Conservation (phyloP, 2,797 vertebrate species). For the Phataginus tricuspis region DNA sequence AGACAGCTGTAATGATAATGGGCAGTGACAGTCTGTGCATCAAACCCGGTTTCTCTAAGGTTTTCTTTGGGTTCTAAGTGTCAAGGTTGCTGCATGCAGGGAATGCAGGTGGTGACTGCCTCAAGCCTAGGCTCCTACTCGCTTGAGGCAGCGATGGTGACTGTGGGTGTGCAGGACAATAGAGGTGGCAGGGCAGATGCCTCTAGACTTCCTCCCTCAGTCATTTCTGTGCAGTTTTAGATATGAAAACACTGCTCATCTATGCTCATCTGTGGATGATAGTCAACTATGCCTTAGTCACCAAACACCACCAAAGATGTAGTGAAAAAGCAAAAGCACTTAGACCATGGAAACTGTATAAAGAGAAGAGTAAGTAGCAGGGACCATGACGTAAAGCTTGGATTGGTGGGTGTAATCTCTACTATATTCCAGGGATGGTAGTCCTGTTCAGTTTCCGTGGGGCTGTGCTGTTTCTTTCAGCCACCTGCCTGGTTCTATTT, state of each 20-base stretch:
- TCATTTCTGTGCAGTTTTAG: neutral
- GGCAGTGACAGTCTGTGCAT: neutral
- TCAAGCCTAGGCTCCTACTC: neutral
- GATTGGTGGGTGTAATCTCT: neutral
- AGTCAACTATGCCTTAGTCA: neutral
- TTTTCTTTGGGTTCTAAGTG: neutral
- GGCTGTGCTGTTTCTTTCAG: neutral
- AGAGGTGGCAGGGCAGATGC: neutral
- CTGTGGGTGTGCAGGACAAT: neutral
- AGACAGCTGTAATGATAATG: accelerated
- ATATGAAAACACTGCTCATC: neutral
- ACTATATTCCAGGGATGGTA: neutral
- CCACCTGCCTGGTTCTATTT: neutral
- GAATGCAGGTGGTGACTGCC: neutral
- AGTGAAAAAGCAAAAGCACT: neutral
- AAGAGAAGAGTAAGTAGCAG: neutral
- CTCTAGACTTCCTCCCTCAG: neutral
- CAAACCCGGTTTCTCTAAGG: neutral
- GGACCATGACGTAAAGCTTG: neutral
- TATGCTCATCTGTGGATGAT: neutral
- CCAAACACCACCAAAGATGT: neutral
- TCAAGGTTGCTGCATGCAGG: neutral
- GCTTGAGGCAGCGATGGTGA: neutral
- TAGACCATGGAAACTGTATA: neutral
- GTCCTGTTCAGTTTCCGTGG: neutral